Conservation (phyloP, 2,888 invertebrate genomes). For the Ommatoiulus sabulosus region DNA sequence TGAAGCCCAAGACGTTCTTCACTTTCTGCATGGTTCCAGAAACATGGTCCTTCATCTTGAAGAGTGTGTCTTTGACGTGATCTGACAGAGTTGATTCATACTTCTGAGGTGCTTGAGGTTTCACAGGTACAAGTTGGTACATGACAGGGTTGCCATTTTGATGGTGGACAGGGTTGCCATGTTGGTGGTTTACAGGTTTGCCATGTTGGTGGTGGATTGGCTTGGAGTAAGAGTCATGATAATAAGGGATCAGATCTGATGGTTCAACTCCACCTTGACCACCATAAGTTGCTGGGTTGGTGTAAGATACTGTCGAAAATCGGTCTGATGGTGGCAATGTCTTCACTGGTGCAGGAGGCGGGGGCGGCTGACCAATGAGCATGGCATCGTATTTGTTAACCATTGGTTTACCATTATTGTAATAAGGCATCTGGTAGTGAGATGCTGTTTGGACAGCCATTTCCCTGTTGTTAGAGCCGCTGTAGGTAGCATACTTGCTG, state of each 20-base stretch:
- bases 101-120: neutral
- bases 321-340: constrained; percentile 45
- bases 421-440: neutral
- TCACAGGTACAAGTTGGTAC: constrained; percentile 54
- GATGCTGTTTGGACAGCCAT: neutral
- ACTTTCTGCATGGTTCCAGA: constrained; percentile 55
- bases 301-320: constrained; percentile 52
- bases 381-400: constrained; percentile 48
- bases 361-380: constrained; percentile 21
- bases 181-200: neutral
- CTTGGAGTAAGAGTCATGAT: constrained; percentile 49
- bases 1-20: constrained; percentile 57
- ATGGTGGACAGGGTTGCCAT: neutral
- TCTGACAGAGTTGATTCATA: constrained; percentile 1
- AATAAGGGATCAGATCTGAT: constrained; percentile 56
- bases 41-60: constrained; percentile 57
- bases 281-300: constrained; percentile 33
- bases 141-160: neutral
- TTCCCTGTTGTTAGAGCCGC: neutral
- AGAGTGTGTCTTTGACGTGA: constrained; percentile 55
- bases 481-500: neutral
- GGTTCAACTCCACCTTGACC: constrained; percentile 53
- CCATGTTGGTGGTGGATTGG: neutral
- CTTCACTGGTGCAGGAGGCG: neutral
- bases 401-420: neutral